These are phyloP conservation scores for Danionella cerebrum DNA, from an alignment of 2,113 vertebrate species.

Conservation along the genomic window DNA sequence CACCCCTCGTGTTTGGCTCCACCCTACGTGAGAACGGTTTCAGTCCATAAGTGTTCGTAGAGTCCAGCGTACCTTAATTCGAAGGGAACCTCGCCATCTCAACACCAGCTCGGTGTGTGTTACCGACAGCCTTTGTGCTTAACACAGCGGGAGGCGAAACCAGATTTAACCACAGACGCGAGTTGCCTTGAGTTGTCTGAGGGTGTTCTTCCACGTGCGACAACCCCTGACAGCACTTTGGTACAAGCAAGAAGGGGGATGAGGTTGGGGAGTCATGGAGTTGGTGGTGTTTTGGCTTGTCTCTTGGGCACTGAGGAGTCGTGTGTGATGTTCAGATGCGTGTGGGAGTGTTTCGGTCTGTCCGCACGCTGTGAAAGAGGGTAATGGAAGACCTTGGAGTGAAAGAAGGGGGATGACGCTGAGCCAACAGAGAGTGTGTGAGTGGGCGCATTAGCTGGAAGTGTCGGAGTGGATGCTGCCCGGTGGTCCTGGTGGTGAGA, in stretches of 20 bases:
- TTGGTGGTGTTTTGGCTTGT: not conserved
- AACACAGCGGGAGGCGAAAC: slow-evolving; percentile 25
- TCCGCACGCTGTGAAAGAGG: not conserved
- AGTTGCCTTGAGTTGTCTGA: slow-evolving; percentile 39
- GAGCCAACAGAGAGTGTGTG: not conserved
- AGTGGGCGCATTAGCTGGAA: slow-evolving; percentile 66
- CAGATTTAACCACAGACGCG: not conserved
- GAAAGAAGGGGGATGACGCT: too few species aligned
- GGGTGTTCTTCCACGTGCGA: slow-evolving; percentile 49
- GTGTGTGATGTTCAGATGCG: not conserved
- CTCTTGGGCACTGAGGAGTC: not conserved
- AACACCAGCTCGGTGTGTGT: not conserved
- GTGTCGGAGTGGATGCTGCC: slow-evolving; percentile 75
- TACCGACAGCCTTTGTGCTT: slow-evolving; percentile 2
- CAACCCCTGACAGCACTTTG: slow-evolving; percentile 64
- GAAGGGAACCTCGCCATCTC: not conserved
- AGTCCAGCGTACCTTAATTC: slow-evolving; percentile 1
- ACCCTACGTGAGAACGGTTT: too few species aligned
- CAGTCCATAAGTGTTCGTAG: not conserved
- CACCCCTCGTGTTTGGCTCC: too few species aligned
- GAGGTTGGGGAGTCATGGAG: not conserved
- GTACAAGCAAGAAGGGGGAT: slow-evolving; percentile 54
- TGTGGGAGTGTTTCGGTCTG: not conserved
- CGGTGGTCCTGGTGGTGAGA: slow-evolving; percentile 69
- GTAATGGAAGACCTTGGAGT: not conserved